phyloP scores from a whole-genome alignment of 2,113 vertebrate genomes.

The Melanocharis versteri region DNA sequence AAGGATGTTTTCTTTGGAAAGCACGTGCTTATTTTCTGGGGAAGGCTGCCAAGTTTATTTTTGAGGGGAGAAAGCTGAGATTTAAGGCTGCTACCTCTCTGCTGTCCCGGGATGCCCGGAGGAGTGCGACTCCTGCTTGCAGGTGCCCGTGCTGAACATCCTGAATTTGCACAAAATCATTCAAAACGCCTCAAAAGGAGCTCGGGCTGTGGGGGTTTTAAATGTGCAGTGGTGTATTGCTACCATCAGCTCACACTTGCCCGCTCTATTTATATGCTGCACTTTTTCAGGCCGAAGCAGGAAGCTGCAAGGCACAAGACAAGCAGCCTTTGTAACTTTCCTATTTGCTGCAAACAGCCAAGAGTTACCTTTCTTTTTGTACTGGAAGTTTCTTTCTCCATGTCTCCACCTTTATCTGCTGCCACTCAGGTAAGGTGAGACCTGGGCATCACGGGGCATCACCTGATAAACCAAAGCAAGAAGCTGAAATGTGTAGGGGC shows the following conservation, averaged over 20 bases:
- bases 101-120: not conserved
- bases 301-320: not conserved
- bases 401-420: not conserved
- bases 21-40: not conserved
- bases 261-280: not conserved
- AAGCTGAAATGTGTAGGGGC: not conserved
- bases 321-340: not conserved
- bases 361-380: not conserved
- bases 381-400: not conserved
- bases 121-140: not conserved
- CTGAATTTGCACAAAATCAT: not conserved
- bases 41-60: slow-evolving; percentile 2
- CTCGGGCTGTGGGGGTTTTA: not conserved
- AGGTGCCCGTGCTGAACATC: rapidly evolving
- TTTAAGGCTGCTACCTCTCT: not conserved
- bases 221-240: not conserved
- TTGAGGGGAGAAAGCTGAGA: not conserved
- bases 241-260: not conserved
- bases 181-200: not conserved
- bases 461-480: not conserved
- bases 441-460: rapidly evolving
- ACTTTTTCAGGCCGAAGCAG: not conserved
- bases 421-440: not conserved
- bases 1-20: slow-evolving; percentile 2
- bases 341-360: not conserved